These are phyloP conservation scores for Corydoras maculifer DNA, from an alignment of 2,113 vertebrate genomes.

Conservation along the genomic window DNA sequence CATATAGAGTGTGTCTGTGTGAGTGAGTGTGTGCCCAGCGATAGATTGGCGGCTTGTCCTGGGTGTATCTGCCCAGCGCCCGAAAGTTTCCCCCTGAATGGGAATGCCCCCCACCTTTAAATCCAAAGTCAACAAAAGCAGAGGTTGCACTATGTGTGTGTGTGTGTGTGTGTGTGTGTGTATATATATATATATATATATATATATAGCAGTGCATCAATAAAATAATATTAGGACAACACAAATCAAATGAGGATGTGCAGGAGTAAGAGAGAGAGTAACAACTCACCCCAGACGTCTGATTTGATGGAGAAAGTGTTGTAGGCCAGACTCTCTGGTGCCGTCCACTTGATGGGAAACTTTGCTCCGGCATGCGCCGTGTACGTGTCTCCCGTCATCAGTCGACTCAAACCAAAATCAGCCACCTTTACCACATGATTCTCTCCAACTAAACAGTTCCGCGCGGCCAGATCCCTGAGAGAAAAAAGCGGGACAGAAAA, in stretches of 20 bases:
- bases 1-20: too few relatives aligned
- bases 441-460: slow-evolving; percentile 95
- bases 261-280: background rate
- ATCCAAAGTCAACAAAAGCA: too few relatives aligned
- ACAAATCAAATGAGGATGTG: background rate
- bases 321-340: slow-evolving; percentile 94
- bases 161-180: too few relatives aligned
- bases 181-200: too few relatives aligned
- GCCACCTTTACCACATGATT: slow-evolving; percentile 98
- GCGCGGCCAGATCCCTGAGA: slow-evolving; percentile 87
- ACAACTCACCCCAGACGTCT: slow-evolving; percentile 87
- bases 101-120: too few relatives aligned
- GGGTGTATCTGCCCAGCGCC: too few relatives aligned
- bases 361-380: slow-evolving; percentile 98
- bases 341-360: slow-evolving; percentile 98
- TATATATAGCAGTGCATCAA: too few relatives aligned
- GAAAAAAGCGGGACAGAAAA: slow-evolving; percentile 10
- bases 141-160: too few relatives aligned
- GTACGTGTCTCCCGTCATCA: slow-evolving; percentile 98
- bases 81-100: too few relatives aligned
- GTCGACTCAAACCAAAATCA: slow-evolving; percentile 89
- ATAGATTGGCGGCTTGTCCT: too few relatives aligned
- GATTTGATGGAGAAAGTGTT: slow-evolving; percentile 99
- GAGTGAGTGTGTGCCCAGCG: too few relatives aligned
- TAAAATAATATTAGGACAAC: too few relatives aligned